Conservation (phyloP, 1,140 invertebrate genomes). For the Vanessa atalanta region DNA sequence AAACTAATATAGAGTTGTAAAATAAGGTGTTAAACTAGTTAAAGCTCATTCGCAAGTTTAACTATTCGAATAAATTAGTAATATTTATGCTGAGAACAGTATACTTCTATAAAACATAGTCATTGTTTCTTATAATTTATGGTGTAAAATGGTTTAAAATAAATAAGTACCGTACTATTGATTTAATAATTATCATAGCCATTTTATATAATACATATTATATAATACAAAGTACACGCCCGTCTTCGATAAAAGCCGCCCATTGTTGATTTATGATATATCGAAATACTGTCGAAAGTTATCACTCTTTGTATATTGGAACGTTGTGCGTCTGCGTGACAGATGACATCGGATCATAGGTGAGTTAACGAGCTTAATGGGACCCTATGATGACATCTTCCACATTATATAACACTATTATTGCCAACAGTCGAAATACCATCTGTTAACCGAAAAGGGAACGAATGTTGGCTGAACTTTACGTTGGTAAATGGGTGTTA, state of each 20-base stretch:
- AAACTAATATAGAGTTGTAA: too few species aligned
- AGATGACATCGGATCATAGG: conserved; percentile 7
- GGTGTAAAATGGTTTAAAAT: too few species aligned
- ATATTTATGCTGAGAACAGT: too few species aligned
- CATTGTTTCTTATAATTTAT: too few species aligned
- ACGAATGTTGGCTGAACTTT: conserved; percentile 1
- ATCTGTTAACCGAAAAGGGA: conserved; percentile 13
- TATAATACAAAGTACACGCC: conserved; percentile 4
- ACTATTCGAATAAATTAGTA: too few species aligned
- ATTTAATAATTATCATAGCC: too few species aligned
- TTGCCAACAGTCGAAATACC: conserved; percentile 20
- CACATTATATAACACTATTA: conserved; percentile 9
- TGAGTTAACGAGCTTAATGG: not conserved
- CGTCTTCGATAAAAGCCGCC: not conserved
- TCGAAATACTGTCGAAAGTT: conserved; percentile 14
- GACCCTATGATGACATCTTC: not conserved
- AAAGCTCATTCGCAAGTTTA: too few species aligned
- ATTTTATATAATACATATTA: not conserved
- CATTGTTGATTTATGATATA: conserved; percentile 9
- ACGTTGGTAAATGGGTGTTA: not conserved
- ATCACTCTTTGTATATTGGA: not conserved
- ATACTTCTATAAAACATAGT: too few species aligned
- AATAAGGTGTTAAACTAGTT: too few species aligned
- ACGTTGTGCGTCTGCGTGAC: not conserved
- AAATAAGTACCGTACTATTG: too few species aligned